Evolutionary conservation across 2,797 vertebrate species (phyloP).

Genomic region (Acipenser transmontanus): DNA sequence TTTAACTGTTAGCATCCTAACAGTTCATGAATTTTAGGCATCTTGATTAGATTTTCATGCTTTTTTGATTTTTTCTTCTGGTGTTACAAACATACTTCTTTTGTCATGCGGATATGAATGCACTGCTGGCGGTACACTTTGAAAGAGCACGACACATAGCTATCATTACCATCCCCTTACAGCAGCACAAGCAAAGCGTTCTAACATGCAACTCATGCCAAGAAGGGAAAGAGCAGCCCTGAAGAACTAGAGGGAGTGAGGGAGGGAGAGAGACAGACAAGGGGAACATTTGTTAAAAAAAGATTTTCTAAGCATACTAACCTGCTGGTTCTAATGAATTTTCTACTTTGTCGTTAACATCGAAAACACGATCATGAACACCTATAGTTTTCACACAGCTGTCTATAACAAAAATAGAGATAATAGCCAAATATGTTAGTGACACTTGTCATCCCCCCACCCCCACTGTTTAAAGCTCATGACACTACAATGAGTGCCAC

Average conservation of each 20-base stretch:
- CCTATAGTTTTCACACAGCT: conserved; percentile 99
- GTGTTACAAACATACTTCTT: background rate
- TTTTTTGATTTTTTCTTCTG: background rate
- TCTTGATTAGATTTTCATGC: background rate
- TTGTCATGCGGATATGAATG: background rate
- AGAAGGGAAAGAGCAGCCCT: conserved; percentile 45
- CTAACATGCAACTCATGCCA: conserved; percentile 54
- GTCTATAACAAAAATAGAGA: conserved; percentile 91
- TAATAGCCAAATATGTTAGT: conserved; percentile 89
- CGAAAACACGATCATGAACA: conserved; percentile 99
- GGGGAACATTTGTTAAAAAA: conserved; percentile 68
- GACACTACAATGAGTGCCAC: conserved; percentile 52
- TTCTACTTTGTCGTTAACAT: conserved; percentile 99
- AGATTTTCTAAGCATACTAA: conserved; percentile 92
- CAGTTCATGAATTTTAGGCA: too few relatives aligned
- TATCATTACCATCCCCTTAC: conserved; percentile 15
- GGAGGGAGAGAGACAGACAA: conserved; percentile 40
- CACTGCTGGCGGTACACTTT: background rate
- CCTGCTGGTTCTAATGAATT: conserved; percentile 99
- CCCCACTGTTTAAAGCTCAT: conserved; percentile 55
- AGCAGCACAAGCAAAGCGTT: conserved; percentile 42
- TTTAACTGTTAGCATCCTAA: too few relatives aligned
- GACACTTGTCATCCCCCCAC: conserved; percentile 65
- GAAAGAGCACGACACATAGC: background rate
- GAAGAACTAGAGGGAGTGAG: conserved; percentile 34